Conservation (phyloP, 2,888 invertebrate species). For the Endotricha flammealis region DNA sequence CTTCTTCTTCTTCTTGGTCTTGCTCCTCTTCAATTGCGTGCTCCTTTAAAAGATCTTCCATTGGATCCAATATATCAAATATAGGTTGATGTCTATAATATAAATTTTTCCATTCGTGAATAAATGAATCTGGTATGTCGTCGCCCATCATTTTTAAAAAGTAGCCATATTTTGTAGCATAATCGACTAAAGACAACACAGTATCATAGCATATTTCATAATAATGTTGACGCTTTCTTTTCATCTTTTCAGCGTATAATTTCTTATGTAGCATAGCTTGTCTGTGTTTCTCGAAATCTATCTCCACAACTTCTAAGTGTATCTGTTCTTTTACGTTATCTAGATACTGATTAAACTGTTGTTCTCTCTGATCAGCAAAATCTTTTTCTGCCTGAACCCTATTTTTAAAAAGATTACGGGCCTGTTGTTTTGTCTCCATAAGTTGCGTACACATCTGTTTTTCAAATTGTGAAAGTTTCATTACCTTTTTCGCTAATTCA, state of each 20-base stretch:
- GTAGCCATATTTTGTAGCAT: constrained; percentile 71
- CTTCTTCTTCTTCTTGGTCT: constrained; percentile 52
- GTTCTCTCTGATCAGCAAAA: constrained; percentile 66
- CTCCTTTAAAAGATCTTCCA: constrained; percentile 54
- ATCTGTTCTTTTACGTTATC: constrained; percentile 62
- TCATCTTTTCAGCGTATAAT: constrained; percentile 74
- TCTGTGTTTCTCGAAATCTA: constrained; percentile 72
- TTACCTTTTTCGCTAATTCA: constrained; percentile 72
- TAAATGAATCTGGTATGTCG: constrained; percentile 64
- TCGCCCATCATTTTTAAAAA: constrained; percentile 58
- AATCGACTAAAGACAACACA: constrained; percentile 74
- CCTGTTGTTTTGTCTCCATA: constrained; percentile 79
- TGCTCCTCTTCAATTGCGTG: constrained; percentile 38
- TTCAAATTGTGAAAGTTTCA: constrained; percentile 81
- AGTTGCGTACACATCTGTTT: constrained; percentile 81
- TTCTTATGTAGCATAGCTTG: constrained; percentile 70
- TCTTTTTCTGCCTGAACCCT: constrained; percentile 70
- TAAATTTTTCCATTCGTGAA: constrained; percentile 76
- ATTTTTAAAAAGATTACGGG: constrained; percentile 74
- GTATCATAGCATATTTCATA: constrained; percentile 73
- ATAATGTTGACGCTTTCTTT: constrained; percentile 63
- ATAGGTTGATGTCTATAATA: constrained; percentile 77
- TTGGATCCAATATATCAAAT: constrained; percentile 63
- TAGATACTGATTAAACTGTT: constrained; percentile 63
- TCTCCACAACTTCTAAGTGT: constrained; percentile 65